These are phyloP conservation scores for Drosophila formosana DNA, from an alignment of 2,888 invertebrate genomes.

Conservation along the genomic window DNA sequence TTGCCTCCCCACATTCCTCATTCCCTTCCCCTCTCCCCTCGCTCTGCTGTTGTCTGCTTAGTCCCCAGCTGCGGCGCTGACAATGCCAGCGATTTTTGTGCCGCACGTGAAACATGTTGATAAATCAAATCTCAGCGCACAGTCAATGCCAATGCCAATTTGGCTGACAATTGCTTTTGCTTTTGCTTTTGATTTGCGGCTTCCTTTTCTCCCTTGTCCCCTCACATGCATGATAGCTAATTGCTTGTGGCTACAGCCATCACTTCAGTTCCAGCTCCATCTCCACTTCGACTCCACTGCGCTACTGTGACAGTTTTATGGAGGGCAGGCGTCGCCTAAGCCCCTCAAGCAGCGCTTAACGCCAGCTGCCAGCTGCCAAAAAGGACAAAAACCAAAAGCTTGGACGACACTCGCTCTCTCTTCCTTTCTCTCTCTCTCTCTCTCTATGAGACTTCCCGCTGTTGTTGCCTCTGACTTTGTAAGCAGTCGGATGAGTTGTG, in stretches of 20 bases:
- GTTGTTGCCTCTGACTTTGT: conserved; percentile 32
- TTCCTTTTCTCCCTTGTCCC: conserved; percentile 24
- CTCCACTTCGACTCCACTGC: not conserved
- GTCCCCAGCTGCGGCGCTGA: conserved; percentile 69
- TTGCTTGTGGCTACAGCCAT: conserved; percentile 53
- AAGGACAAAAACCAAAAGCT: conserved; percentile 27
- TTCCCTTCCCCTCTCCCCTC: conserved; percentile 1
- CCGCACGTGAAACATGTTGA: conserved; percentile 77
- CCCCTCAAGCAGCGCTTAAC: conserved; percentile 68
- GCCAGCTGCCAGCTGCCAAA: conserved; percentile 32
- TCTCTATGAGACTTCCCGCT: not conserved
- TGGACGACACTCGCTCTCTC: conserved; percentile 14
- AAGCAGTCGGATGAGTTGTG: conserved; percentile 68
- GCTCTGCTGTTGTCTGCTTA: conserved; percentile 7
- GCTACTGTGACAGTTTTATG: conserved; percentile 57
- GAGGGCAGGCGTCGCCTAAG: conserved; percentile 53
- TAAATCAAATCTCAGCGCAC: conserved; percentile 78
- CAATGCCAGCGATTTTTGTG: conserved; percentile 61
- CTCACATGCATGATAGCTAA: conserved; percentile 57
- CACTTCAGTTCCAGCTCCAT: not conserved
- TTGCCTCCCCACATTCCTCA: conserved; percentile 41
- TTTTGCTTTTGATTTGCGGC: conserved; percentile 60
- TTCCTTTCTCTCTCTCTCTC: not conserved
- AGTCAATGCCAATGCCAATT: conserved; percentile 79
- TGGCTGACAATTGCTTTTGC: conserved; percentile 76